Base-by-base conservation (phyloP, 1,140 invertebrate genomes). In the Penaeus vannamei region DNA sequence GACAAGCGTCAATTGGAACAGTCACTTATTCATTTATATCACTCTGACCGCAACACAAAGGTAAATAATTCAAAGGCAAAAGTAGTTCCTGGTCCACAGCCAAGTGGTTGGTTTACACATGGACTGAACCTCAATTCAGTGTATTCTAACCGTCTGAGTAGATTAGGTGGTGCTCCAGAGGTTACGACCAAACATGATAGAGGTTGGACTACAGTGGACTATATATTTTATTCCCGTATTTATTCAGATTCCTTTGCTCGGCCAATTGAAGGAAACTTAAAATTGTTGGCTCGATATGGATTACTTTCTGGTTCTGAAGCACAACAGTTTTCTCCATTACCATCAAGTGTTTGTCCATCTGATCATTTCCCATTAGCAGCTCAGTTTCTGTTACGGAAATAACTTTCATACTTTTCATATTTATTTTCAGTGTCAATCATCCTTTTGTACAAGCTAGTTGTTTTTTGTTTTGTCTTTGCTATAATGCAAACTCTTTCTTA, bases 181-280 rank as follows among this genome's bases (percentile, higher is more conserved):
- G 96, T 94, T 0, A 96, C 96, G 2, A 97, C 96, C 0, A 94
- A 94, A 93, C 96, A 97, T 91, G 93, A 96, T 69, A 53, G 46
- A 53, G 90, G 93, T n/a, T 97, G 96, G 96, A 93, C 96, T 17
- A 96, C 95, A 0, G 96, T 97, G 0, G 96, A 97, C 93, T 97
- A 97, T 92, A 96, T 97, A 89, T 96, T 97, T 92, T 96, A 95
- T 91, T 95, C 94, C 93, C 95, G 94, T 53, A 89, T 93, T 0
- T 91, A 91, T 87, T 85, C 91, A 81, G 23, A 64, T 20, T 62
- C 69, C 20, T 60, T 87, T 19, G 69, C 84, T 7, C 86, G 82
- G 29, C 53, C 81, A n/a, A 76, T 91, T 1, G 92, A 93, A 86
- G 92, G 92, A 32, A 91, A 91, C n/a, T 91, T 96, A 26, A 94